phyloP scores from a whole-genome alignment of 2,888 invertebrate species.

The Drosophila peninsularis region DNA sequence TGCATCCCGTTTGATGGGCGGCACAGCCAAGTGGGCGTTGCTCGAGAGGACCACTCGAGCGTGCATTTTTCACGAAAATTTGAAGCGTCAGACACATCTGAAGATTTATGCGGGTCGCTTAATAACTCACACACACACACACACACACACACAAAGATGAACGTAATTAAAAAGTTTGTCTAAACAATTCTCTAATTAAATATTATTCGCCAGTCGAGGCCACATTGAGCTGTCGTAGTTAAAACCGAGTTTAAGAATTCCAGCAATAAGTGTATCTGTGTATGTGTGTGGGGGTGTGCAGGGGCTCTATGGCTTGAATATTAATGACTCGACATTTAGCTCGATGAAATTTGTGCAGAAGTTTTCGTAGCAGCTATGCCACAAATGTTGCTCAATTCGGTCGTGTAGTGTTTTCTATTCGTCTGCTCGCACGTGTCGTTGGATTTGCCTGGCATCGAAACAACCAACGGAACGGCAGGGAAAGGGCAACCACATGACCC shows the following conservation, averaged over 20 bases:
- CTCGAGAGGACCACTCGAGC: conserved; percentile 34
- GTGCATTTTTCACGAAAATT: conserved; percentile 59
- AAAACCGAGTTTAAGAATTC: conserved; percentile 41
- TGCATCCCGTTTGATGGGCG: conserved; percentile 31
- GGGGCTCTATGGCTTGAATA: conserved; percentile 60
- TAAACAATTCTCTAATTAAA: conserved; percentile 80
- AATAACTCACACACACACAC: conserved; percentile 33
- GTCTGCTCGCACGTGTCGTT: conserved; percentile 30
- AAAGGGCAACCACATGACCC: conserved; percentile 13
- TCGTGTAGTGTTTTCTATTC: conserved; percentile 41
- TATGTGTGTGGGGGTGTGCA: not conserved
- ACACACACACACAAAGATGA: conserved; percentile 19
- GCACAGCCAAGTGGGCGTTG: conserved; percentile 34
- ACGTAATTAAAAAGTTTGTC: conserved; percentile 76
- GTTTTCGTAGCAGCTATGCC: conserved; percentile 53
- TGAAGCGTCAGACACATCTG: conserved; percentile 36
- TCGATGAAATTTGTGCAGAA: conserved; percentile 55
- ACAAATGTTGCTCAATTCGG: conserved; percentile 78
- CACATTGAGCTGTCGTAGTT: conserved; percentile 69
- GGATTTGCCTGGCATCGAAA: conserved; percentile 48
- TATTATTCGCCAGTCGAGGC: conserved; percentile 63
- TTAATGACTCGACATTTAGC: conserved; percentile 72
- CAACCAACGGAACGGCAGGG: conserved; percentile 18
- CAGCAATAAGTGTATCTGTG: conserved; percentile 25
- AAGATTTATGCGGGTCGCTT: conserved; percentile 73